A percentile compares a stretch with the other conserved stretches of the same genome.
Evolutionary conservation across 2,888 invertebrate genomes (phyloP).

Genomic region (Ophioninae sp.): DNA sequence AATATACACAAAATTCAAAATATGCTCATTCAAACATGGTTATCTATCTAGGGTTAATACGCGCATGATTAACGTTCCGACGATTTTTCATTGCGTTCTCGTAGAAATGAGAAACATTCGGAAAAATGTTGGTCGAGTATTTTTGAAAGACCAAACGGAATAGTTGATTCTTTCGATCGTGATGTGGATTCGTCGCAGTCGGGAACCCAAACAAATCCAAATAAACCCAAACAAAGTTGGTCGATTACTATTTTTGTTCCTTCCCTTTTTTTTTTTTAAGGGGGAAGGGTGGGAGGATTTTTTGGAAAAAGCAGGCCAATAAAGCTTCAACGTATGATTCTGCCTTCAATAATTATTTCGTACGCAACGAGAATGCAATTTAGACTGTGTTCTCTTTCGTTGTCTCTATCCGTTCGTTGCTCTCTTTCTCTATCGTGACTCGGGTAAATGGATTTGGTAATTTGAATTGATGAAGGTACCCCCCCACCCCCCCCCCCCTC

Average conservation of each 20-base stretch:
- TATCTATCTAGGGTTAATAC: too few species aligned
- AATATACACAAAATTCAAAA: too few species aligned
- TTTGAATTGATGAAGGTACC: conserved; percentile 49
- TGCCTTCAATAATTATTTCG: conserved; percentile 50
- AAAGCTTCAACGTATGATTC: conserved; percentile 21
- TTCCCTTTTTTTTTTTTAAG: not conserved
- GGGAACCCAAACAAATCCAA: not conserved
- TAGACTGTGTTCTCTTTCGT: conserved; percentile 15
- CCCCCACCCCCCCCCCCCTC: conserved; percentile 22
- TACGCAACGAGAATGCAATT: conserved; percentile 53
- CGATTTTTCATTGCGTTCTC: too few species aligned
- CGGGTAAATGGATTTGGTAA: conserved; percentile 53
- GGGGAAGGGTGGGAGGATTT: too few species aligned
- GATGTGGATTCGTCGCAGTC: not conserved
- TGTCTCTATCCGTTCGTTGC: not conserved
- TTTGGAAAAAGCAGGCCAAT: not conserved
- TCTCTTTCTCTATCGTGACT: conserved; percentile 6
- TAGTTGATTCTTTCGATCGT: not conserved
- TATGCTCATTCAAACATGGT: too few species aligned
- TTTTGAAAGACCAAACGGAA: not conserved
- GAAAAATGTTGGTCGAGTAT: not conserved
- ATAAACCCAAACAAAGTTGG: not conserved
- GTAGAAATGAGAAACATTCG: too few species aligned
- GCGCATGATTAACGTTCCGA: too few species aligned
- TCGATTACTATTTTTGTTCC: not conserved